Conservation (phyloP, 2,113 vertebrate species). For the Leucopsar rothschildi region DNA sequence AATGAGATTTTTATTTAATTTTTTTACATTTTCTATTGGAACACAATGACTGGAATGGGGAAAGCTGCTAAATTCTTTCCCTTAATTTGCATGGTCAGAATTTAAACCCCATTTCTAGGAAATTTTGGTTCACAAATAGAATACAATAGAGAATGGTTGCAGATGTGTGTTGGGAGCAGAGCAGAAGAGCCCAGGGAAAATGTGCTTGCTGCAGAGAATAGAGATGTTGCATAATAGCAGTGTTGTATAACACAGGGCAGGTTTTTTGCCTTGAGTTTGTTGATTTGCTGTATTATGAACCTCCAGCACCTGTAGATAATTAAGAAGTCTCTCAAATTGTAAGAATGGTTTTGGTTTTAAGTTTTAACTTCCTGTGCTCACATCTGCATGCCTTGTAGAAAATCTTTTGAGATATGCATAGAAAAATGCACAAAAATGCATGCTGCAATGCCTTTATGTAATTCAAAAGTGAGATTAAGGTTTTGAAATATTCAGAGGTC, state of each 20-base stretch:
- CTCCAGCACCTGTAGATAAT: neutral
- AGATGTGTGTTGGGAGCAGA: neutral
- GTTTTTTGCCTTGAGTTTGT: neutral
- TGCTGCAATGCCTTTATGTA: neutral
- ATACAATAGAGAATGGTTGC: neutral
- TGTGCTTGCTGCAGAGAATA: neutral
- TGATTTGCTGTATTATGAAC: neutral
- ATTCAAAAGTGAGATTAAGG: neutral
- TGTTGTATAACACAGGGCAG: neutral
- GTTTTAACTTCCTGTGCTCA: neutral
- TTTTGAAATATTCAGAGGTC: neutral
- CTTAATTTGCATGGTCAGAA: neutral
- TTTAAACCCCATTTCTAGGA: neutral
- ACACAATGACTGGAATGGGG: neutral
- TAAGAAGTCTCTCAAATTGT: neutral
- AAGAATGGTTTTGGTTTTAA: neutral
- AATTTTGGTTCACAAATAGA: neutral
- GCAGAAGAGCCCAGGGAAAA: neutral
- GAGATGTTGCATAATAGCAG: neutral
- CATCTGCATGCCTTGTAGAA: neutral
- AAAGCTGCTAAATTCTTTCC: neutral
- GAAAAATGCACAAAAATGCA: neutral
- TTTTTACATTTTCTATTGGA: neutral
- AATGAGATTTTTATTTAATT: neutral
- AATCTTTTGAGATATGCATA: neutral